These are phyloP conservation scores for Pseudanteris insignis DNA, from an alignment of 2,888 invertebrate species.

Conservation along the genomic window DNA sequence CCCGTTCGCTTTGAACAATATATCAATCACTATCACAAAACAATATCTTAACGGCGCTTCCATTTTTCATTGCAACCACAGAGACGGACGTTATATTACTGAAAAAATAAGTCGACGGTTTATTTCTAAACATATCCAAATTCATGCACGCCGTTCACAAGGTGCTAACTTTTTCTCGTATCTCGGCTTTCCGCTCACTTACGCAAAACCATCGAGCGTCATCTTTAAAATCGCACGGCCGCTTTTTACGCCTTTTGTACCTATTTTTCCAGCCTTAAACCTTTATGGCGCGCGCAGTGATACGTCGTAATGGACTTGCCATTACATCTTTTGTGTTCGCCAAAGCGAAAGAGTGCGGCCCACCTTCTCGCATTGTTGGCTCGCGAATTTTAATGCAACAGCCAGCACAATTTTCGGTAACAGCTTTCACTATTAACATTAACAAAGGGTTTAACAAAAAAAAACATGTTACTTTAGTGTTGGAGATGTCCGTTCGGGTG, in stretches of 20 bases:
- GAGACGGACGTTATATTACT: too few species aligned
- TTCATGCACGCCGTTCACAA: too few species aligned
- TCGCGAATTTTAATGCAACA: constrained; percentile 19
- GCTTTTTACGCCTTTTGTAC: constrained; percentile 14
- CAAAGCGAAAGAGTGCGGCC: constrained; percentile 19
- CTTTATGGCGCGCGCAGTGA: constrained; percentile 39
- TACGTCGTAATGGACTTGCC: constrained; percentile 54
- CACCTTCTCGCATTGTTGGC: constrained; percentile 4
- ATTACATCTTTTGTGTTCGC: constrained; percentile 49
- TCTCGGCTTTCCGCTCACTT: constrained; percentile 24
- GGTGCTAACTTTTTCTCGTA: constrained; percentile 21
- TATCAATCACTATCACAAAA: too few species aligned
- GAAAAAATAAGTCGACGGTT: too few species aligned
- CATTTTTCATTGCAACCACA: too few species aligned
- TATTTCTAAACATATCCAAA: too few species aligned
- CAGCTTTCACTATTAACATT: constrained; percentile 9
- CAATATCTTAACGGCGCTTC: too few species aligned
- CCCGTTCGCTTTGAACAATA: constrained; percentile 3
- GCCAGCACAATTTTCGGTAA: constrained; percentile 11
- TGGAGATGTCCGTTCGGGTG: constrained; percentile 3
- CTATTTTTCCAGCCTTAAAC: constrained; percentile 12
- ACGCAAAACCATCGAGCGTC: constrained; percentile 11
- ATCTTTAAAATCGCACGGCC: constrained; percentile 27
- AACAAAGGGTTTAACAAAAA: constrained; percentile 14
- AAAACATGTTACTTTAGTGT: constrained; percentile 10